Base-by-base conservation (phyloP, 2,113 vertebrate genomes). In the Podilymbus podiceps region DNA sequence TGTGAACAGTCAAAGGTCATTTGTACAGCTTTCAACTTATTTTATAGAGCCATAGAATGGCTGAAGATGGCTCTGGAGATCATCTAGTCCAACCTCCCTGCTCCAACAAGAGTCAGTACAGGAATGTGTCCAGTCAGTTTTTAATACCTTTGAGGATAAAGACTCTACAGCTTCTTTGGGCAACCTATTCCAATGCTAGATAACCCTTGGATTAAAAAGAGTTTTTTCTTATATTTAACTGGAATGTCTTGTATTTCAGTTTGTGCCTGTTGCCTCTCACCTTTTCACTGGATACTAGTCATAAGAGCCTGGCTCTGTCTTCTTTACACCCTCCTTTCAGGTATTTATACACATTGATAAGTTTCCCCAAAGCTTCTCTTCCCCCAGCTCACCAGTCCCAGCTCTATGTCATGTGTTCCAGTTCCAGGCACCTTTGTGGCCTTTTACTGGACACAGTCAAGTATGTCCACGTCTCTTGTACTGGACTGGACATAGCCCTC, bases 61-160 rank as follows among this genome's bases (percentile, higher is more conserved):
- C 16, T 85, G 55, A 66, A 49, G 11, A 3, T 58, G 8, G 12
- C 10, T 86, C 42, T 84, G 42, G 42, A 47, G 17, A 40, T 30
- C 28, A 50, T 14, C 42, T 69, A 42, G 22, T 47, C 6, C 42
- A 74, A 35, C 4, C 0, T 0, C 3, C 2, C 40, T 55, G 17
- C 19, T 87, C 33, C 85, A 85, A 75, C 4, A 38, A 42, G 28
- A 71, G 23, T 46, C 11, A 75, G 5, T 74, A 40, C 20, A 68
- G 13, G 12, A 47, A 16, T 2, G 0, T 17, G 5, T 30, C 25
- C 22, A 47, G 42, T n/a, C 13, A 59, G 28, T 2, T 50, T 77
- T 91, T 28, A 47, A 80, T 53, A 87, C 14, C 12, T 83, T 35
- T 4, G 7, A 55, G 23, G 19, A 77, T 20, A 60, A 85, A 74